Evolutionary conservation across 2,113 vertebrate species (phyloP).

Genomic region (Acrocephalus kingi): DNA sequence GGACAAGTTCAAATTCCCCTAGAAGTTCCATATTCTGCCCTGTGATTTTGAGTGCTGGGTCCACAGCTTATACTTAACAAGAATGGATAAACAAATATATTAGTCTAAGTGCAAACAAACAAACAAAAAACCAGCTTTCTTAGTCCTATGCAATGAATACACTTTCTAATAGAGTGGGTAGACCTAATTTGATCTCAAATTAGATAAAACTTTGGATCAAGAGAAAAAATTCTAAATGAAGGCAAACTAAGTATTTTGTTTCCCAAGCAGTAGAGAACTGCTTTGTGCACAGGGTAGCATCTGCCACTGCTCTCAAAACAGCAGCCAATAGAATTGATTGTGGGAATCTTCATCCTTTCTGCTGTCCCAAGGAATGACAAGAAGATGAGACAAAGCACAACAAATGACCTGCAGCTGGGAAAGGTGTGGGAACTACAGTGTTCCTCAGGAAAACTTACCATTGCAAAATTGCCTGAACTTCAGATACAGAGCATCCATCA

Average conservation of each 20-base stretch:
- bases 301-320: not conserved
- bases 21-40: not conserved
- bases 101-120: not conserved
- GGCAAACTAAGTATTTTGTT: not conserved
- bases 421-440: not conserved
- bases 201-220: not conserved
- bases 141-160: not conserved
- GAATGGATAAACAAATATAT: not conserved
- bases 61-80: not conserved
- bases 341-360: not conserved
- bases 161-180: not conserved
- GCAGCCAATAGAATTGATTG: not conserved
- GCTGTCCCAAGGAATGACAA: not conserved
- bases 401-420: fast-evolving
- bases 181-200: not conserved
- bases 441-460: not conserved
- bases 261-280: not conserved
- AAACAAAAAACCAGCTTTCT: not conserved
- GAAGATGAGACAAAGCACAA: not conserved
- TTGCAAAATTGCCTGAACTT: not conserved
- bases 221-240: not conserved
- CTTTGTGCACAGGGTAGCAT: not conserved
- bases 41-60: not conserved
- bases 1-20: not conserved
- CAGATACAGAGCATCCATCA: fast-evolving